Evolutionary conservation across 2,888 invertebrate species (phyloP).

Genomic region (Hofmannophila pseudospretella): DNA sequence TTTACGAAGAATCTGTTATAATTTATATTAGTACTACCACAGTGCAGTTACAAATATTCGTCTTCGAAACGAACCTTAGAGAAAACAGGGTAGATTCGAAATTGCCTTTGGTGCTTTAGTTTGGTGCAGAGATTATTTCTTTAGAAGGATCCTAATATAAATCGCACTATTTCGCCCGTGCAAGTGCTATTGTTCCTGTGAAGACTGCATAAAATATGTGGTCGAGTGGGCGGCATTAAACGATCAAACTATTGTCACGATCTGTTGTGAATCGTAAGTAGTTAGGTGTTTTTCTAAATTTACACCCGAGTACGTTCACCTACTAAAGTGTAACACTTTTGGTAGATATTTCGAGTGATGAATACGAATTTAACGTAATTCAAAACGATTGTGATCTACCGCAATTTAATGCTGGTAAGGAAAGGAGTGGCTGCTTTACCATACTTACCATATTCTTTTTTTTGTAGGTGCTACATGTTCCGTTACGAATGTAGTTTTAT

Average conservation of each 20-base stretch:
- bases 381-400: conserved; percentile 6
- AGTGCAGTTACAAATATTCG: no score
- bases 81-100: conserved; percentile 5
- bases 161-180: background rate
- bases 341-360: conserved; percentile 26
- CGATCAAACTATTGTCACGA: conserved; percentile 11
- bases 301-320: conserved; percentile 41
- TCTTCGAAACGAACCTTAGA: no score
- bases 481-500: no score
- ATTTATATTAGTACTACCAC: no score
- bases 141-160: background rate
- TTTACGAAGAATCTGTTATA: no score
- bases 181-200: background rate
- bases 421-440: no score
- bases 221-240: conserved; percentile 3
- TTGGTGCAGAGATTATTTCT: conserved; percentile 1
- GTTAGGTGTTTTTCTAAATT: conserved; percentile 32
- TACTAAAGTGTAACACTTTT: conserved; percentile 36
- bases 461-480: no score
- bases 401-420: no score
- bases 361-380: conserved; percentile 32
- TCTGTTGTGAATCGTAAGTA: conserved; percentile 2
- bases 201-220: background rate
- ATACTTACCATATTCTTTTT: no score
- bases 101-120: conserved; percentile 7